Percentiles rank a stretch among this genome's conserved stretches.
Conservation (phyloP, 2,797 vertebrate species). For the Trachurus trachurus region DNA sequence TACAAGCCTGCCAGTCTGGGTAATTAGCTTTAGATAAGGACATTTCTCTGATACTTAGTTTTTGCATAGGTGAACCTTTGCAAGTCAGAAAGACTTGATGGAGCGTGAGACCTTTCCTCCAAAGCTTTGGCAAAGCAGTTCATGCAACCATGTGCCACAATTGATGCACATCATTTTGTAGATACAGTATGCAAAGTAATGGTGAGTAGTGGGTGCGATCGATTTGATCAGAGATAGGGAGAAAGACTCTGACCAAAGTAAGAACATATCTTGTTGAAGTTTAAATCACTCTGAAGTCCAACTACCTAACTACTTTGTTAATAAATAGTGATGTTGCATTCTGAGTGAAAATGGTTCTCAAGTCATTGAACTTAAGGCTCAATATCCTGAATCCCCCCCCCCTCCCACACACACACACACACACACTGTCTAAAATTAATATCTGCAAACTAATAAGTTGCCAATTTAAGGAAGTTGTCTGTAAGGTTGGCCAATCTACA, state of each 20-base stretch:
- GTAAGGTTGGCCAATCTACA: background rate
- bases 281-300: no score
- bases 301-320: no score
- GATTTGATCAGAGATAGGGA: background rate
- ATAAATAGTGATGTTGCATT: no score
- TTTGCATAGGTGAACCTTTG: background rate
- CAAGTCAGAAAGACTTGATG: no score
- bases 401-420: no score
- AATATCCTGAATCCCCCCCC: background rate
- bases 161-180: background rate
- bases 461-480: constrained; percentile 6
- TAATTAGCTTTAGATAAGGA: constrained; percentile 11
- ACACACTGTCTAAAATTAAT: constrained; percentile 1
- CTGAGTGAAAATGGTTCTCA: background rate
- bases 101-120: no score
- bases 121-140: background rate
- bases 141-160: background rate
- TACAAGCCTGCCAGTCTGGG: background rate
- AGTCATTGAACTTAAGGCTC: background rate
- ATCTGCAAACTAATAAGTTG: constrained; percentile 5
- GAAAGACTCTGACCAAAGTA: background rate
- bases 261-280: no score
- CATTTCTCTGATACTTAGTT: background rate
- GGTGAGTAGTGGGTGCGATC: background rate
- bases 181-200: background rate